Base-by-base conservation (phyloP, 2,797 vertebrate genomes). In the Anas flavirostris region DNA sequence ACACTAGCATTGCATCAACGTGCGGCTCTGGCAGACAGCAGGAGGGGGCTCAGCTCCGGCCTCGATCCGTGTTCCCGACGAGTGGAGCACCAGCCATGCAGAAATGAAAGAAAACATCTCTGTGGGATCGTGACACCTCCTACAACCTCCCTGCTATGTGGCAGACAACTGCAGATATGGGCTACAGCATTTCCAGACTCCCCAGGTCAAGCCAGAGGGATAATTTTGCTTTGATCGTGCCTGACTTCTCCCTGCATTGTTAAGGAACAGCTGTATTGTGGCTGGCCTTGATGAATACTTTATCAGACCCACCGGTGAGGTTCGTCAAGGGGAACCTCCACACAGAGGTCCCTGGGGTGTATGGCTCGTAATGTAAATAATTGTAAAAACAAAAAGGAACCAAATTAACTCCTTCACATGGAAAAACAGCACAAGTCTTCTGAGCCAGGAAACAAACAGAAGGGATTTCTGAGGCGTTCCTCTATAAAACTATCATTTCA, bases 381-480 rank as follows among this genome's bases (percentile, higher is more conserved):
- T 26, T 70, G 37, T 53, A 52, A 68, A 37, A 69, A 89, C 59
- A 78, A 83, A 91, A 75, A 75, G 25, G 5, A 73, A 28, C 43
- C 85, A 91, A 83, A 86, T 63, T 1, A 83, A 79, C 88, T 92
- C 82, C 60, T 88, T 90, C 73, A 56, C 46, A 17, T 62, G 76
- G 76, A 91, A 80, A 87, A 90, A 17, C 3, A 3, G 28, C 1
- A 0, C 35, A 72, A 1, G 22, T 67, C 73, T 92, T 87, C 87
- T 10, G 62, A 88, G 89, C 79, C 74, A 73, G 77, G 77, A 69
- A 90, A 93, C 52, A 91, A 83, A 48, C 22, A 85, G 19, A 59
- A 35, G 50, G 91, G 93, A 89, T 93, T 91, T 91, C 90, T 87
- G 74, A n/a, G 81, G 78, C 28, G 75, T 73, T 91, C 87, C 82